Conservation (phyloP, 2,113 vertebrate species). For the Dolichotis patagonum region DNA sequence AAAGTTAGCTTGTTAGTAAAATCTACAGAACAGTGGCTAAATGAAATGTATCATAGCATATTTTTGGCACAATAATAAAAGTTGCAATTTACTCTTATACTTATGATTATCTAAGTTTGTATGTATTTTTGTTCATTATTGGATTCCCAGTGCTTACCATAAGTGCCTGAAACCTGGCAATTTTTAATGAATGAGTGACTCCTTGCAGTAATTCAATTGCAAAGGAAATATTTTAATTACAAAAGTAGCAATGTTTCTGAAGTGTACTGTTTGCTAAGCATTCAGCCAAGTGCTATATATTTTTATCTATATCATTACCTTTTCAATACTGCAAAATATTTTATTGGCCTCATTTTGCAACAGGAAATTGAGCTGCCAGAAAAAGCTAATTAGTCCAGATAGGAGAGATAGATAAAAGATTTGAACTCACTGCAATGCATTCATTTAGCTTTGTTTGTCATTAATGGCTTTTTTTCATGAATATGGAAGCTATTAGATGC, state of each 20-base stretch:
- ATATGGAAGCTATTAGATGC: not conserved
- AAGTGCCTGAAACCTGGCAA: not conserved
- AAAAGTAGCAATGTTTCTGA: not conserved
- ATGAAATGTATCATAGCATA: not conserved
- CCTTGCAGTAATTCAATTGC: constrained; percentile 31
- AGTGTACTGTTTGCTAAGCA: not conserved
- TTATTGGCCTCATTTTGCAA: constrained; percentile 16
- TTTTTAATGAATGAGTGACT: constrained; percentile 26
- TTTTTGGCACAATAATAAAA: constrained; percentile 10
- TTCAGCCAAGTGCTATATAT: not conserved
- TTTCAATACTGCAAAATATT: constrained; percentile 11
- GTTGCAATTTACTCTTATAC: not conserved
- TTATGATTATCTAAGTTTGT: not conserved
- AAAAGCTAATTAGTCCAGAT: constrained; percentile 27
- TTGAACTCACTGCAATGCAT: not conserved
- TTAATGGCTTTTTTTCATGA: not conserved
- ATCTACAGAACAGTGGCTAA: not conserved
- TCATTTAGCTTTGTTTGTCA: constrained; percentile 30
- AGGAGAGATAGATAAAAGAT: constrained; percentile 13
- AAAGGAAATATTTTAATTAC: constrained; percentile 26
- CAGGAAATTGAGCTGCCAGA: not conserved
- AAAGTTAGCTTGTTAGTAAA: not conserved
- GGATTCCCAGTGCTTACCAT: not conserved
- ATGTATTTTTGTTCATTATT: constrained; percentile 21
- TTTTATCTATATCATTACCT: not conserved